Conservation (phyloP, 2,797 vertebrate genomes). For the Mallotus villosus region DNA sequence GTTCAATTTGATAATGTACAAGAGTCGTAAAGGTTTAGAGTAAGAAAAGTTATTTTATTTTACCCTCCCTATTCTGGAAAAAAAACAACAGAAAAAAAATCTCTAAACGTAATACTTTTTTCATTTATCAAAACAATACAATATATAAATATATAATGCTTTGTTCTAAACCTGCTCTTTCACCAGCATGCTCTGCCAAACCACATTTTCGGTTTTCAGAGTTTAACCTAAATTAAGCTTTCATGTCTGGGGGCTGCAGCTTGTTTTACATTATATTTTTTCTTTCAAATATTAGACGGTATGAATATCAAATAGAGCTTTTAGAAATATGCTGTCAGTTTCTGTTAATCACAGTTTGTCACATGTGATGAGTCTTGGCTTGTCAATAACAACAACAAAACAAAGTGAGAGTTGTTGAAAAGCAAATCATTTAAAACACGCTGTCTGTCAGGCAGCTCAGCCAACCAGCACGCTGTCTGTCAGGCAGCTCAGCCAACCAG, state of each 20-base stretch:
- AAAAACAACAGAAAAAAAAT: constrained; percentile 67
- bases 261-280: constrained; percentile 44
- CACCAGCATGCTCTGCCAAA: constrained; percentile 65
- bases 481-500: constrained; percentile 52
- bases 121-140: constrained; percentile 72
- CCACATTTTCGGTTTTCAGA: constrained; percentile 34
- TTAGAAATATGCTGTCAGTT: constrained; percentile 24
- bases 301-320: constrained; percentile 32
- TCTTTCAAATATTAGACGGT: constrained; percentile 20
- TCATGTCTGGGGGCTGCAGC: constrained; percentile 46
- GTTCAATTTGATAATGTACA: constrained; percentile 79
- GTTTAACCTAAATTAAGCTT: constrained; percentile 64
- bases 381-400: constrained; percentile 17
- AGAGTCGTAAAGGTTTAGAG: constrained; percentile 79
- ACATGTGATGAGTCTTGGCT: constrained; percentile 52
- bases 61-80: constrained; percentile 68
- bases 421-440: constrained; percentile 25
- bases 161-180: constrained; percentile 73
- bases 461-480: constrained; percentile 50
- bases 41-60: constrained; percentile 71
- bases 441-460: constrained; percentile 54
- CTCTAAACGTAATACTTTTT: constrained; percentile 81
- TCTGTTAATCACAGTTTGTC: constrained; percentile 27
- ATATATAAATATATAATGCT: constrained; percentile 75
- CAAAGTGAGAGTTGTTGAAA: constrained; percentile 20